Percentiles rank a stretch among this genome's conserved stretches.
Evolutionary conservation across 2,797 vertebrate species (phyloP).

Genomic region (Argentina silus): DNA sequence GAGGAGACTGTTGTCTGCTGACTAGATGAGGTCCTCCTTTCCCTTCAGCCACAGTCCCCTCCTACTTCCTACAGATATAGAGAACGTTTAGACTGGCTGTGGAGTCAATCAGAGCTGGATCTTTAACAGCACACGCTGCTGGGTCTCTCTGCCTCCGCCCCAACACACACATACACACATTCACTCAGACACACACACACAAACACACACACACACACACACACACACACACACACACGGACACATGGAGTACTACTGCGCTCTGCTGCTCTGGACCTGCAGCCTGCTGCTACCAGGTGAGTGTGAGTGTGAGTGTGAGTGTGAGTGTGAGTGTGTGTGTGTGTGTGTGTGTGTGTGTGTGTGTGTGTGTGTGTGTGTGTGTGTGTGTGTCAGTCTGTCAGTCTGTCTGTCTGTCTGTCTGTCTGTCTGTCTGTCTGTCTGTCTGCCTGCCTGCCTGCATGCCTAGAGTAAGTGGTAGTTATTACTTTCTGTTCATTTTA

Average conservation of each 20-base stretch:
- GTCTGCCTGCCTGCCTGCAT: slow-evolving; percentile 15
- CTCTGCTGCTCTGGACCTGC: slow-evolving; percentile 86
- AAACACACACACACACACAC: slow-evolving; percentile 49
- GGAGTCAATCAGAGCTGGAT: slow-evolving; percentile 77
- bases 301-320: slow-evolving; percentile 47
- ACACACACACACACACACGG: slow-evolving; percentile 43
- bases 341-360: slow-evolving; percentile 17
- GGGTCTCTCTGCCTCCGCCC: slow-evolving; percentile 65
- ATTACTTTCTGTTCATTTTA: slow-evolving; percentile 27
- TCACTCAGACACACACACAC: slow-evolving; percentile 42
- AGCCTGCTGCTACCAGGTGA: slow-evolving; percentile 87
- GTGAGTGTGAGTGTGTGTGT: slow-evolving; percentile 15
- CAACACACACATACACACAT: slow-evolving; percentile 23
- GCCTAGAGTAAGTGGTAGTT: slow-evolving; percentile 40
- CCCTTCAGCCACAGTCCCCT: slow-evolving; percentile 71
- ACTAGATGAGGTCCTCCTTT: slow-evolving; percentile 68
- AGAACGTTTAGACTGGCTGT: slow-evolving; percentile 68
- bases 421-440: slow-evolving; percentile 16
- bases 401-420: slow-evolving; percentile 10
- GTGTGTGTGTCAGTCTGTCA: not conserved
- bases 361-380: slow-evolving; percentile 24
- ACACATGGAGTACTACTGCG: slow-evolving; percentile 87
- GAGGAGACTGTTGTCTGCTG: slow-evolving; percentile 49
- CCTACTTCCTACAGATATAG: slow-evolving; percentile 77
- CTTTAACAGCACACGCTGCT: slow-evolving; percentile 69